phyloP scores from a whole-genome alignment of 2,888 invertebrate species.

The Protophormia terraenovae region DNA sequence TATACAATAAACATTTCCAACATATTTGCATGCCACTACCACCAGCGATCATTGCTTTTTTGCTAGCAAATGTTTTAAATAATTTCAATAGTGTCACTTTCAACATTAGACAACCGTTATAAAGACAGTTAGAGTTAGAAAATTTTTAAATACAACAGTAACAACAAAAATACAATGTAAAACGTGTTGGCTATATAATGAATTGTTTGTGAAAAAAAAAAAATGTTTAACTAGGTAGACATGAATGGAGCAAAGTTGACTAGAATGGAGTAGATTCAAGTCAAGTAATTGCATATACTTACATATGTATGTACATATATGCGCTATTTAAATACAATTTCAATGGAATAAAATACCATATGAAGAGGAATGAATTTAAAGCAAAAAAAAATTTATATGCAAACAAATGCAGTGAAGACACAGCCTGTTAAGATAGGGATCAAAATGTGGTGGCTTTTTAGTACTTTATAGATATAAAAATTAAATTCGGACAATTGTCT shows the following conservation, averaged over 20 bases:
- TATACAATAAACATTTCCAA: not conserved
- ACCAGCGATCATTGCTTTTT: not conserved
- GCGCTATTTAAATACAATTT: slow-evolving; percentile 6
- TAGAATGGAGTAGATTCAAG: slow-evolving; percentile 5
- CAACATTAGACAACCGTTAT: slow-evolving; percentile 59
- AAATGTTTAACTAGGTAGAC: slow-evolving; percentile 24
- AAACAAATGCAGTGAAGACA: not conserved
- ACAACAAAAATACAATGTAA: not conserved
- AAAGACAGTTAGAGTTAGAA: slow-evolving; percentile 46
- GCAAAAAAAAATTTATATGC: not conserved
- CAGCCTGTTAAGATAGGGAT: not conserved
- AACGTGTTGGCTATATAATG: slow-evolving; percentile 33
- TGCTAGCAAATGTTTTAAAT: slow-evolving; percentile 17
- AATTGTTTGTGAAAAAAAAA: slow-evolving; percentile 16
- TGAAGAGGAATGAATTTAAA: not conserved
- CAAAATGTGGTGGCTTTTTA: not conserved
- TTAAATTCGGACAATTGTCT: too few species aligned
- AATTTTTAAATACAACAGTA: not conserved
- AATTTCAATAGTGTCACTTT: slow-evolving; percentile 65
- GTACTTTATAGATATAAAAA: too few species aligned
- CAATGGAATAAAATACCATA: not conserved
- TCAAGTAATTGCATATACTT: not conserved
- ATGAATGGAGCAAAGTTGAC: slow-evolving; percentile 23
- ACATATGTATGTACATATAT: too few species aligned
- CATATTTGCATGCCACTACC: slow-evolving; percentile 1